Percentiles rank a stretch among this genome's conserved stretches.
phyloP scores from a whole-genome alignment of 2,797 vertebrate genomes.

The Prionace glauca region DNA sequence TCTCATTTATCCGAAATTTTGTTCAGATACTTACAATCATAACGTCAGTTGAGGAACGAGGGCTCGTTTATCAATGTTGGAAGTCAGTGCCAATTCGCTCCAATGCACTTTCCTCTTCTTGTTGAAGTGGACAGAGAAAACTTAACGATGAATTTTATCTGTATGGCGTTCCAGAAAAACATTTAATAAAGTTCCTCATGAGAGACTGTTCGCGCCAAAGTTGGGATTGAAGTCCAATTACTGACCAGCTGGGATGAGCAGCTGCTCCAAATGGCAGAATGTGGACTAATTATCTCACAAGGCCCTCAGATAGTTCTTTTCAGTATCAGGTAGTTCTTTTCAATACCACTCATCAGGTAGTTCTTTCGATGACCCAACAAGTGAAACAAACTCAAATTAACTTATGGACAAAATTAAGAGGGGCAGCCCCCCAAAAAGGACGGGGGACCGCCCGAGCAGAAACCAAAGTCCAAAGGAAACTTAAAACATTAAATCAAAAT shows the following conservation, averaged over 20 bases:
- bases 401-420: too few relatives aligned
- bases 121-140: background rate
- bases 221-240: background rate
- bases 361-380: too few relatives aligned
- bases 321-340: too few relatives aligned
- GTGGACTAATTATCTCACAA: background rate
- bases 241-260: background rate
- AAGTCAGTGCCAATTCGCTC: background rate
- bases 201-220: background rate
- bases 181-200: background rate
- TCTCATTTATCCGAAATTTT: background rate
- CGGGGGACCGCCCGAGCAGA: too few relatives aligned
- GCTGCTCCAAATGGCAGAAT: background rate
- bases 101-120: background rate
- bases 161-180: background rate
- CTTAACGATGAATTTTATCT: background rate
- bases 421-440: too few relatives aligned
- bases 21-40: background rate
- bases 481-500: too few relatives aligned
- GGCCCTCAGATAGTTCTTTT: background rate
- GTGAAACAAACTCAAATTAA: too few relatives aligned
- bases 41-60: background rate
- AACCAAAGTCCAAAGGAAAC: too few relatives aligned
- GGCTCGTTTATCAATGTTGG: background rate
- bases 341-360: too few relatives aligned